A percentile compares a stretch with the other conserved stretches of the same genome.
Evolutionary conservation across 2,888 invertebrate genomes (phyloP).

Genomic region (Tanypteryx hageni): DNA sequence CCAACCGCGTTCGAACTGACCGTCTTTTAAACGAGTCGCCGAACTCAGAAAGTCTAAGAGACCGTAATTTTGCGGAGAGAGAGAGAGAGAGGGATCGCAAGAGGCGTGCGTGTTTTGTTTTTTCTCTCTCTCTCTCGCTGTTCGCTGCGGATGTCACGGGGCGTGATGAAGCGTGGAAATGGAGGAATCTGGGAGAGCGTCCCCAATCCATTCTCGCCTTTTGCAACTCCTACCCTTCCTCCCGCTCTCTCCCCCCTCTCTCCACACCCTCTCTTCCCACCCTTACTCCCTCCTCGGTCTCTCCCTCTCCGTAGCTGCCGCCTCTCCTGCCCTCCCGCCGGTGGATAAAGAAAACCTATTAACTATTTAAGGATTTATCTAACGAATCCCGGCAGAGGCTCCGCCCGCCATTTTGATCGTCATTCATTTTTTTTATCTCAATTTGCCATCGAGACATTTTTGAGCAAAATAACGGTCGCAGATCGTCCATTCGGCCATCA

Average conservation of each 20-base stretch:
- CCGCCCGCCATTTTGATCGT: neutral
- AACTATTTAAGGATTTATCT: neutral
- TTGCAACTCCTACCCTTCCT: neutral
- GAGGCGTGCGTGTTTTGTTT: too few relatives aligned
- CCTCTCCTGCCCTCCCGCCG: neutral
- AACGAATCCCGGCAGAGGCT: neutral
- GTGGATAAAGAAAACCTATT: conserved; percentile 36
- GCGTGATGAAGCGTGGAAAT: neutral
- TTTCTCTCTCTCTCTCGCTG: too few relatives aligned
- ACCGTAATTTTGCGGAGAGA: too few relatives aligned
- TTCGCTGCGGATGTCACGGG: too few relatives aligned
- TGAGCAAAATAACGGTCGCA: neutral
- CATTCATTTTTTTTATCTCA: neutral
- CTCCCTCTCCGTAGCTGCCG: neutral
- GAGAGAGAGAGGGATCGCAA: too few relatives aligned
- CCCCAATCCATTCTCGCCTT: neutral
- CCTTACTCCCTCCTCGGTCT: neutral
- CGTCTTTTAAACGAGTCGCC: too few relatives aligned
- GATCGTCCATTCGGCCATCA: neutral
- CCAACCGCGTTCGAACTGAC: too few relatives aligned
- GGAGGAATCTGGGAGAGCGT: too few relatives aligned
- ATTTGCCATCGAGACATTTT: neutral
- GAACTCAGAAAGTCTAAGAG: too few relatives aligned
- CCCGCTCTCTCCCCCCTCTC: neutral
- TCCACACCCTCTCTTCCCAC: neutral